phyloP scores from a whole-genome alignment of 2,888 invertebrate species.

The Nebria salina region DNA sequence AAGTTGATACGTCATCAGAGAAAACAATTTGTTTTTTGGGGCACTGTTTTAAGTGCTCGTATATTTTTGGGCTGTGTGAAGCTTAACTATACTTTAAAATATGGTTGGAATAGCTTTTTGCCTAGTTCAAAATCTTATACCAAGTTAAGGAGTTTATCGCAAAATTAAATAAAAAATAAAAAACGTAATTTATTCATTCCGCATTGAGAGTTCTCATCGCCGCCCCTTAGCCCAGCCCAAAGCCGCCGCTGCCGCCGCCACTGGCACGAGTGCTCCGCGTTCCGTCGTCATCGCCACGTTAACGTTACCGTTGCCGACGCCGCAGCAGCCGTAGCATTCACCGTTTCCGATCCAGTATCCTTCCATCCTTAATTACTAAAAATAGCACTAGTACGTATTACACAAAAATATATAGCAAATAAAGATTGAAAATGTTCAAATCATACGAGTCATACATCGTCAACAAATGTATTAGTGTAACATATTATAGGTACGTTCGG shows the following conservation, averaged over 20 bases:
- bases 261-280: constrained; percentile 52
- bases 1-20: constrained; percentile 33
- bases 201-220: constrained; percentile 54
- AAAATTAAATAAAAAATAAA: constrained; percentile 15
- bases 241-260: constrained; percentile 57
- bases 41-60: constrained; percentile 76
- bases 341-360: constrained; percentile 7
- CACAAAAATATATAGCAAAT: not conserved
- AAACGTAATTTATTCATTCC: constrained; percentile 57
- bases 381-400: not conserved
- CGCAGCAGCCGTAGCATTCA: constrained; percentile 13
- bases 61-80: constrained; percentile 73
- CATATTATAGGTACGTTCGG: too few species aligned
- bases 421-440: not conserved
- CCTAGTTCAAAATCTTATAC: constrained; percentile 65
- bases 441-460: not conserved
- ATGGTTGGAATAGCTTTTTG: constrained; percentile 68
- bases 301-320: constrained; percentile 31
- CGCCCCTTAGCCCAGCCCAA: constrained; percentile 58
- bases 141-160: constrained; percentile 51
- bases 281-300: constrained; percentile 46
- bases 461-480: not conserved
- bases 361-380: constrained; percentile 5
- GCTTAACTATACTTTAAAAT: constrained; percentile 61
- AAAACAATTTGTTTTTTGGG: constrained; percentile 64